These are phyloP conservation scores for Dolichomitus sp. DNA, from an alignment of 2,888 invertebrate genomes.

Conservation along the genomic window DNA sequence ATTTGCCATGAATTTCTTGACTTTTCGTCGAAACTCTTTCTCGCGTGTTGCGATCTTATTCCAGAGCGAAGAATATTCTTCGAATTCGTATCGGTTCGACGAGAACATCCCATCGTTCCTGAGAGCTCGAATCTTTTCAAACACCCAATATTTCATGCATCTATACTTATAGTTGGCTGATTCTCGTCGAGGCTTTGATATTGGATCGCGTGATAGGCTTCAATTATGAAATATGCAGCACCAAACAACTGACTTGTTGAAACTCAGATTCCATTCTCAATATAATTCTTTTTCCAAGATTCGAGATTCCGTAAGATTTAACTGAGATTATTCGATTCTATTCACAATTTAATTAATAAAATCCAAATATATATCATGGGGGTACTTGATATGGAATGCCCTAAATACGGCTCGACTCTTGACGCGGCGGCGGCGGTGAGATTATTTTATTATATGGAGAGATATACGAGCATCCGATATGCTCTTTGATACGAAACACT, in stretches of 20 bases:
- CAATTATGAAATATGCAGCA: constrained; percentile 35
- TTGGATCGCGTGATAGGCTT: constrained; percentile 36
- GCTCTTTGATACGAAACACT: constrained; percentile 42
- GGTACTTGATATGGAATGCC: no score
- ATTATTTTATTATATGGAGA: no score
- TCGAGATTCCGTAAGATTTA: background rate
- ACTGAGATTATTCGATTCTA: background rate
- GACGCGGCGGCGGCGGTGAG: no score
- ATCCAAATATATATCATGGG: background rate
- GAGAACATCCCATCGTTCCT: background rate
- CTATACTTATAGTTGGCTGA: background rate
- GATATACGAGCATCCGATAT: constrained; percentile 43
- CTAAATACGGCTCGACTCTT: no score
- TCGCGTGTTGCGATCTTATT: constrained; percentile 5
- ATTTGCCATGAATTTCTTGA: background rate
- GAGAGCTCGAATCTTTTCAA: background rate
- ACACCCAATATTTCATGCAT: constrained; percentile 2
- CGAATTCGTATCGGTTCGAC: constrained; percentile 2
- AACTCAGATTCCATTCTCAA: constrained; percentile 8
- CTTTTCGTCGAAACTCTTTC: background rate
- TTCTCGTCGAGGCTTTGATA: constrained; percentile 23
- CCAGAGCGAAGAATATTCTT: constrained; percentile 8
- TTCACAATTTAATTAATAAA: background rate
- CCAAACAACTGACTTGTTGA: constrained; percentile 10
- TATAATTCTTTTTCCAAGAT: constrained; percentile 1